phyloP scores from a whole-genome alignment of 2,888 invertebrate species.

The Drosophila leonis region DNA sequence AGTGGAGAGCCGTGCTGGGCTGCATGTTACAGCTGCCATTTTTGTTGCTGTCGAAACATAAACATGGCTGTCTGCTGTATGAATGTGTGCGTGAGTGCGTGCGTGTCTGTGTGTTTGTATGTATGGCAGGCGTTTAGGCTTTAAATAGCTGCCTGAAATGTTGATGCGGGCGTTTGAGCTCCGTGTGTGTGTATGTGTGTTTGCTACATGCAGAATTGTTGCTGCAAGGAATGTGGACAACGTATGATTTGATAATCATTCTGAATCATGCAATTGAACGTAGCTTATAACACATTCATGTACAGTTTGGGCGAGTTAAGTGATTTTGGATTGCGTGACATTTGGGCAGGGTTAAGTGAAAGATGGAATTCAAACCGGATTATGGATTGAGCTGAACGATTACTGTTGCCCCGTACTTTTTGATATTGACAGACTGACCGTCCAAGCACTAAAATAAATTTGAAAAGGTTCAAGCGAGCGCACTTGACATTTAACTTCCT shows the following conservation, averaged over 20 bases:
- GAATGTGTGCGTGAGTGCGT: background rate
- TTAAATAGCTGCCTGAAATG: slow-evolving; percentile 48
- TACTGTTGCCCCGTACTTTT: background rate
- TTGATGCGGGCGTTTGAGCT: slow-evolving; percentile 34
- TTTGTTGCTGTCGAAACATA: slow-evolving; percentile 55
- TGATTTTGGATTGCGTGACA: background rate
- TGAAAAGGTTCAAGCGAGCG: background rate
- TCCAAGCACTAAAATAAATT: background rate
- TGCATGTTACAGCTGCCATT: slow-evolving; percentile 50
- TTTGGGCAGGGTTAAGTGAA: background rate
- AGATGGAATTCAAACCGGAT: background rate
- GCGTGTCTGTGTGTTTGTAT: background rate
- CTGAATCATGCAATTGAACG: slow-evolving; percentile 20
- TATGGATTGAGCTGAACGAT: background rate
- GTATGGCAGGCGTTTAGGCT: slow-evolving; percentile 40
- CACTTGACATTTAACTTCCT: background rate
- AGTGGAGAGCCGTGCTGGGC: background rate
- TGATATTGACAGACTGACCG: background rate
- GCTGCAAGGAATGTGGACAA: slow-evolving; percentile 15
- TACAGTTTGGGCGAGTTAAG: background rate
- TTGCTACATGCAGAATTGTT: slow-evolving; percentile 14
- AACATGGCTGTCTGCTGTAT: slow-evolving; percentile 38
- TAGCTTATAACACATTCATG: slow-evolving; percentile 11
- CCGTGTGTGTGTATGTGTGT: slow-evolving; percentile 6
- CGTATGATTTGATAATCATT: slow-evolving; percentile 42